These are phyloP conservation scores for Tenthredo scrophulariae DNA, from an alignment of 2,888 invertebrate genomes.

Conservation along the genomic window DNA sequence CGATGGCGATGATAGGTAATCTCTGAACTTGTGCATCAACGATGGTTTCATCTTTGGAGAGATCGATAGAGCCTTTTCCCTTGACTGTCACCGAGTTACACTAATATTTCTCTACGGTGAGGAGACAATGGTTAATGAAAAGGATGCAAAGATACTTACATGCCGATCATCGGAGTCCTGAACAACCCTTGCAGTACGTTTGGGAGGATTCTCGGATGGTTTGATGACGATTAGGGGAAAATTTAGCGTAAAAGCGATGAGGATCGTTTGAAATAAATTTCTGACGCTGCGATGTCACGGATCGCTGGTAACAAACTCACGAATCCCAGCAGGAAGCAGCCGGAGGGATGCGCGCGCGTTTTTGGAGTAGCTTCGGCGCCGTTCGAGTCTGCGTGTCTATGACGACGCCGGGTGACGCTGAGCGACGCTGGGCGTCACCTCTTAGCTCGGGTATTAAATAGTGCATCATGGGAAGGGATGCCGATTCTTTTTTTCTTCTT, in stretches of 20 bases:
- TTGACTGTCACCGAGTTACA: constrained; percentile 12
- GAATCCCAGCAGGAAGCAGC: constrained; percentile 59
- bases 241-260: not conserved
- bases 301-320: constrained; percentile 43
- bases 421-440: constrained; percentile 75
- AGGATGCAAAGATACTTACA: constrained; percentile 3
- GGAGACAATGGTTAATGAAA: not conserved
- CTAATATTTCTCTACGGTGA: no score
- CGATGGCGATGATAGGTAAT: constrained; percentile 5
- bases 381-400: constrained; percentile 69
- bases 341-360: constrained; percentile 57
- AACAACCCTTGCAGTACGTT: not conserved
- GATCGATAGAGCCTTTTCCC: constrained; percentile 26
- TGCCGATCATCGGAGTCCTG: not conserved
- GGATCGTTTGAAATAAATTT: constrained; percentile 13
- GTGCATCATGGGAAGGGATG: constrained; percentile 60
- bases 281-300: constrained; percentile 45
- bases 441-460: constrained; percentile 68
- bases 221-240: not conserved
- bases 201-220: not conserved
- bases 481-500: constrained; percentile 4
- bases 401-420: constrained; percentile 60
- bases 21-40: not conserved
- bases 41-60: constrained; percentile 5
- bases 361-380: constrained; percentile 57